Evolutionary conservation across 2,888 invertebrate genomes (phyloP).

Genomic region (Acleris holmiana): DNA sequence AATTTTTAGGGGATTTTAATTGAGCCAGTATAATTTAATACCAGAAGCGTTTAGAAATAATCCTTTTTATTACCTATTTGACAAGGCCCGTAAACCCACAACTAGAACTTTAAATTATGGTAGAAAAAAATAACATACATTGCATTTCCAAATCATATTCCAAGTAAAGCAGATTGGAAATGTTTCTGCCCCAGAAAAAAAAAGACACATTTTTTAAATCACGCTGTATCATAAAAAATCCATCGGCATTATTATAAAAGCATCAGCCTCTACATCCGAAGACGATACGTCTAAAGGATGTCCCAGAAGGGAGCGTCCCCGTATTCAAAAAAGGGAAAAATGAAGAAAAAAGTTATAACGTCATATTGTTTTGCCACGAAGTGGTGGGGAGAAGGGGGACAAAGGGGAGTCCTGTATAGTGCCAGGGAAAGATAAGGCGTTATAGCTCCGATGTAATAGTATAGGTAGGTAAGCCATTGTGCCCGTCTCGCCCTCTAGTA

Average conservation of each 20-base stretch:
- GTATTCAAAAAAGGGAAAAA: constrained; percentile 81
- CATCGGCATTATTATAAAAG: constrained; percentile 46
- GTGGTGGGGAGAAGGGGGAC: constrained; percentile 57
- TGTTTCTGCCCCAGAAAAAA: neutral
- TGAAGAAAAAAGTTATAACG: constrained; percentile 83
- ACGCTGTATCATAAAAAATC: constrained; percentile 24
- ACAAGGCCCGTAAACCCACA: too few relatives aligned
- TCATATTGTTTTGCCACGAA: constrained; percentile 83
- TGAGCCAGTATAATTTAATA: constrained; percentile 21
- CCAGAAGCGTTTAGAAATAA: constrained; percentile 13
- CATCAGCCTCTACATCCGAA: constrained; percentile 62
- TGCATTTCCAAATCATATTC: too few relatives aligned
- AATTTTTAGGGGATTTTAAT: constrained; percentile 61
- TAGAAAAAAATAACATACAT: too few relatives aligned
- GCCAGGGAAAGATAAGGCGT: constrained; percentile 76
- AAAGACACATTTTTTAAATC: constrained; percentile 19
- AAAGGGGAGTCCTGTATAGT: constrained; percentile 70
- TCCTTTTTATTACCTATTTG: neutral
- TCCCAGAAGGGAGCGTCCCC: constrained; percentile 67
- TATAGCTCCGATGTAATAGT: constrained; percentile 61
- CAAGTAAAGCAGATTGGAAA: too few relatives aligned
- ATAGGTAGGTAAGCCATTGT: constrained; percentile 61
- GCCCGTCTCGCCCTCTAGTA: constrained; percentile 61
- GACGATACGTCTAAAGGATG: constrained; percentile 70
- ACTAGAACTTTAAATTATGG: too few relatives aligned